Conservation (phyloP, 2,888 invertebrate species). For the Tridacna gigas region DNA sequence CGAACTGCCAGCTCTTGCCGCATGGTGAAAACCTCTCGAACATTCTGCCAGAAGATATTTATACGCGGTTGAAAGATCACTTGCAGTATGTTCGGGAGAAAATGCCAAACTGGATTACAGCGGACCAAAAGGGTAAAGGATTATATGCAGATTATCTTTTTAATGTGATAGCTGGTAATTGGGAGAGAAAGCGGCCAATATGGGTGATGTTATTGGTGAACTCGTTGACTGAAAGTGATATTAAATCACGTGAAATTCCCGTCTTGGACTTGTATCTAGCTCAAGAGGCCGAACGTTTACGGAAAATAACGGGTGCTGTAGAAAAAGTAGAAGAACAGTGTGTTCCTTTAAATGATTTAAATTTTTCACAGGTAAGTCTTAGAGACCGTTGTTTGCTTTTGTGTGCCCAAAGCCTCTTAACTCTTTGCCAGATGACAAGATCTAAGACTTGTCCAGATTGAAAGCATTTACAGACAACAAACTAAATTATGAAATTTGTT, state of each 20-base stretch:
- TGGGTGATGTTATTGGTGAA: conserved; percentile 87
- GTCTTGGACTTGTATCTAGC: conserved; percentile 87
- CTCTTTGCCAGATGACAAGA: background rate
- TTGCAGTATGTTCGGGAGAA: conserved; percentile 85
- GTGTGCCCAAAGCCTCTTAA: background rate
- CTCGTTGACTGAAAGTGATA: conserved; percentile 86
- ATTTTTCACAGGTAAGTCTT: conserved; percentile 86
- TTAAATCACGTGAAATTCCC: conserved; percentile 85
- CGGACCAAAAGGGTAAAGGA: conserved; percentile 83
- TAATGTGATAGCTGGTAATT: conserved; percentile 86
- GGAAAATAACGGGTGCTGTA: conserved; percentile 86
- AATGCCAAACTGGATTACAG: conserved; percentile 85
- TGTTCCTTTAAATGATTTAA: conserved; percentile 86
- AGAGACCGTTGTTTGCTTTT: background rate
- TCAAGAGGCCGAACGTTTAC: conserved; percentile 85
- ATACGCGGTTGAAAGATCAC: conserved; percentile 85
- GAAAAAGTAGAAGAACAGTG: conserved; percentile 87
- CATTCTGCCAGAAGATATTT: conserved; percentile 85
- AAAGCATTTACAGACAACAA: too few relatives aligned
- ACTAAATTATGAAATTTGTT: too few relatives aligned
- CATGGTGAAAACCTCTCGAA: conserved; percentile 82
- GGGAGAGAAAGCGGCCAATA: conserved; percentile 87
- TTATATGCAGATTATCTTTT: conserved; percentile 86
- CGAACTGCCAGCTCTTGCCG: conserved; percentile 86
- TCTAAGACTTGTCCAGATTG: background rate